phyloP scores from a whole-genome alignment of 2,113 vertebrate genomes.

The Brachirus orientalis region DNA sequence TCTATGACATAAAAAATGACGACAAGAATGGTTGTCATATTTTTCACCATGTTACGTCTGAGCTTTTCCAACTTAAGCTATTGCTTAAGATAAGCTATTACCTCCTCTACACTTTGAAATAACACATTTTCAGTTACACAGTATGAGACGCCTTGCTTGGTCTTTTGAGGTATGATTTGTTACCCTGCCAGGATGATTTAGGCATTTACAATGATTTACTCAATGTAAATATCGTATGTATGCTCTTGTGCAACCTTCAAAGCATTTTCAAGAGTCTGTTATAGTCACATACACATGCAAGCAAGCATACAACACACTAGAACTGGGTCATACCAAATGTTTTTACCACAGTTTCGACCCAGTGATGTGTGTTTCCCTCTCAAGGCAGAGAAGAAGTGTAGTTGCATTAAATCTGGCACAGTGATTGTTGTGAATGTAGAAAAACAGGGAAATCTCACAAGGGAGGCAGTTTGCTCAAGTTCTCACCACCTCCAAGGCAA shows the following conservation, averaged over 20 bases:
- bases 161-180: slow-evolving; percentile 51
- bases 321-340: slow-evolving; percentile 55
- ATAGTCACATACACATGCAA: slow-evolving; percentile 28
- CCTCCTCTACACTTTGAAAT: no score
- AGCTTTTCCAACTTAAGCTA: no score
- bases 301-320: slow-evolving; percentile 5
- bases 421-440: slow-evolving; percentile 24
- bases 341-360: slow-evolving; percentile 29
- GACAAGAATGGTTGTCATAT: no score
- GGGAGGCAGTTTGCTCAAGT: slow-evolving; percentile 9
- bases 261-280: slow-evolving; percentile 34
- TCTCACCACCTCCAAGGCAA: slow-evolving; percentile 32
- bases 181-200: slow-evolving; percentile 44
- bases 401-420: slow-evolving; percentile 9
- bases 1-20: no score
- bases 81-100: no score
- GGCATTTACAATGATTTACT: slow-evolving; percentile 49
- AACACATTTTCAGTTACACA: no score
- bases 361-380: slow-evolving; percentile 27
- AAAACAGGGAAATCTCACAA: slow-evolving; percentile 5
- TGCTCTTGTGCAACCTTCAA: slow-evolving; percentile 54
- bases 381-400: slow-evolving; percentile 30
- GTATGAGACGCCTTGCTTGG: no score
- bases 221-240: slow-evolving; percentile 39
- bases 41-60: no score